Evolutionary conservation across 2,888 invertebrate genomes (phyloP), one percentile per base, ranked within the genome.

Genomic region (Trisateles emortualis): DNA sequence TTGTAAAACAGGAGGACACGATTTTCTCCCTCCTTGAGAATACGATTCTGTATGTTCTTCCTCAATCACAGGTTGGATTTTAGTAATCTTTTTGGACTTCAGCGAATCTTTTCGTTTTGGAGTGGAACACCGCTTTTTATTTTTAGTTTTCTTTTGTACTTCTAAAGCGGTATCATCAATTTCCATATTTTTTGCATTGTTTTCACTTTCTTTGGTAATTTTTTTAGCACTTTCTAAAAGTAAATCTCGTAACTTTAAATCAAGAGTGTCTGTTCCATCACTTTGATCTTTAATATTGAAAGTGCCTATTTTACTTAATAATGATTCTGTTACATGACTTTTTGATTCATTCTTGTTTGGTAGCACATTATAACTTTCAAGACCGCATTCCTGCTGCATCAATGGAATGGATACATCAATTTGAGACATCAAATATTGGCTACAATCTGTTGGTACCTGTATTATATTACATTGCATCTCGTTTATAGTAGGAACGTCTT

Each of bases 201-300:
- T 52, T n/a, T 44, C 51, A 42, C 51, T 53, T 10, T 56, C 26
- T 17, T 36, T 11, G 9, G 59, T 58, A 3, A 72, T 68, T 59
- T 91, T 92, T 67, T 88, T 86, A 22, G 84, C 83, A 64, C 91
- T 92, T 52, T 92, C 89, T 19, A 92, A 59, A 19, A 89, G 59
- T 22, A 92, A 70, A 51, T 88, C 76, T 30, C 72, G 74, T 6
- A 92, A 64, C 66, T 82, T 85, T 52, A 67, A 59, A 47, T 88
- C 81, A n/a, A 92, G 61, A 1, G 85, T 80, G 19, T 88, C 86
- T 1, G 87, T 83, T 36, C 81, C 43, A 8, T 82, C 76, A 1
- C 70, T 62, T 42, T 67, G 67, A 24, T 84, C 83, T 22, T 78
- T 64, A 24, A 87, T 74, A 39, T 80, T 79, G 0, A 83, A 78